Percentiles rank a stretch among this genome's conserved stretches.
These are phyloP conservation scores for Sardinella longiceps DNA, from an alignment of 2,797 vertebrate genomes.

Conservation along the genomic window DNA sequence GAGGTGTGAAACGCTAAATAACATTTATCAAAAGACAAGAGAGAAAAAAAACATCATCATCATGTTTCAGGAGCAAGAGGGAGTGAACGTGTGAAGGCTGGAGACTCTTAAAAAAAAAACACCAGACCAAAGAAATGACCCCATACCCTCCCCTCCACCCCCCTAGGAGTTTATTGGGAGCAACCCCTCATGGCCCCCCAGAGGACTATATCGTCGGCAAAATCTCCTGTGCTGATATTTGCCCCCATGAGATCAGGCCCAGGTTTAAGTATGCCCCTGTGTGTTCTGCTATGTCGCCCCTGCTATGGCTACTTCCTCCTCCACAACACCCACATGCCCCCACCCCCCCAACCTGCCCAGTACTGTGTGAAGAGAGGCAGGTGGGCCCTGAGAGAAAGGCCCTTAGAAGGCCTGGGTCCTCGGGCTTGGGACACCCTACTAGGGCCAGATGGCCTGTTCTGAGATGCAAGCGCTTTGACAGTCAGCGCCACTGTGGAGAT, in stretches of 20 bases:
- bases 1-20: constrained; percentile 46
- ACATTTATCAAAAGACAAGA: constrained; percentile 39
- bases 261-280: constrained; percentile 70
- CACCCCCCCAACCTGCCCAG: not conserved
- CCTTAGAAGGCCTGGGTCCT: constrained; percentile 10
- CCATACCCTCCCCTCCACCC: not conserved
- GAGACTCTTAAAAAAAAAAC: constrained; percentile 47
- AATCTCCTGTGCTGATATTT: constrained; percentile 69
- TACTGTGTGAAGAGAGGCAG: constrained; percentile 8
- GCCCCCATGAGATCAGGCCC: constrained; percentile 65
- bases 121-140: constrained; percentile 4
- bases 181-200: constrained; percentile 64
- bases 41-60: constrained; percentile 5
- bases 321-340: not conserved
- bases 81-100: constrained; percentile 31
- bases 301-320: not conserved
- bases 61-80: not conserved
- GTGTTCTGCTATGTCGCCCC: constrained; percentile 56
- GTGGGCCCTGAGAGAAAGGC: not conserved
- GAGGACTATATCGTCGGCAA: constrained; percentile 71
- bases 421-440: constrained; percentile 57
- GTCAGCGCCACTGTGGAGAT: constrained; percentile 64
- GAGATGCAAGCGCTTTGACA: constrained; percentile 66
- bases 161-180: constrained; percentile 64
- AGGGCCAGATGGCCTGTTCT: constrained; percentile 67